A percentile compares a stretch with the other conserved stretches of the same genome.
Evolutionary conservation across 2,113 vertebrate species (phyloP).

Genomic region (Ptilorrhoa leucosticta): DNA sequence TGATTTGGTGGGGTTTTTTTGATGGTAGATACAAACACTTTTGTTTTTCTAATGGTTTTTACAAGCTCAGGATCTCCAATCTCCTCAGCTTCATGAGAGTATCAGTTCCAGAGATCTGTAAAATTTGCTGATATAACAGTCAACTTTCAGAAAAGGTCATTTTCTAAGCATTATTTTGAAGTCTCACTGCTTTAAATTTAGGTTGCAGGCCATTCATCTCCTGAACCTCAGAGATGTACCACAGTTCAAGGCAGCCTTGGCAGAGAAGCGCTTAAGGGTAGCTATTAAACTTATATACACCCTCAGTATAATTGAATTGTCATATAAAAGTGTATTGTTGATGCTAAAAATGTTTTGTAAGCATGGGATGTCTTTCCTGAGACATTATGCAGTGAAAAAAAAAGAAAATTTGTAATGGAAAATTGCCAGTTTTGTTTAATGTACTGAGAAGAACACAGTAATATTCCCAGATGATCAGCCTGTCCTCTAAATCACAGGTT

Average conservation of each 20-base stretch:
- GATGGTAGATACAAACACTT: neutral
- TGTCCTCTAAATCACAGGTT: slow-evolving; percentile 23
- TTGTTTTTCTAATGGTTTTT: neutral
- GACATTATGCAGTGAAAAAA: neutral
- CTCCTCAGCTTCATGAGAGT: neutral
- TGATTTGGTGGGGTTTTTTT: neutral
- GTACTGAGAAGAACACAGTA: neutral
- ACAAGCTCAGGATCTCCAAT: neutral
- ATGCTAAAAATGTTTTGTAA: neutral
- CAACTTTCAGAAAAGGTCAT: neutral
- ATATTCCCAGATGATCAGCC: neutral
- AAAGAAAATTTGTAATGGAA: neutral
- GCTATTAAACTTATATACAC: neutral
- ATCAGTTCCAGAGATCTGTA: neutral
- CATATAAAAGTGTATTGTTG: neutral
- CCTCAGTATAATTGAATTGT: neutral
- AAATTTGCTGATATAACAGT: neutral
- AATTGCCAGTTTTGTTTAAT: neutral
- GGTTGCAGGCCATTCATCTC: neutral
- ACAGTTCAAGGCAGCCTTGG: neutral
- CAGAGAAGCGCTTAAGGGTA: neutral
- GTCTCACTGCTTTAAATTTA: neutral
- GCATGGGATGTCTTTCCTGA: neutral
- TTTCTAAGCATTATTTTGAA: neutral
- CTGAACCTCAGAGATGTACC: neutral